phyloP scores from a whole-genome alignment of 1,140 invertebrate genomes.

The Ladona fulva region DNA sequence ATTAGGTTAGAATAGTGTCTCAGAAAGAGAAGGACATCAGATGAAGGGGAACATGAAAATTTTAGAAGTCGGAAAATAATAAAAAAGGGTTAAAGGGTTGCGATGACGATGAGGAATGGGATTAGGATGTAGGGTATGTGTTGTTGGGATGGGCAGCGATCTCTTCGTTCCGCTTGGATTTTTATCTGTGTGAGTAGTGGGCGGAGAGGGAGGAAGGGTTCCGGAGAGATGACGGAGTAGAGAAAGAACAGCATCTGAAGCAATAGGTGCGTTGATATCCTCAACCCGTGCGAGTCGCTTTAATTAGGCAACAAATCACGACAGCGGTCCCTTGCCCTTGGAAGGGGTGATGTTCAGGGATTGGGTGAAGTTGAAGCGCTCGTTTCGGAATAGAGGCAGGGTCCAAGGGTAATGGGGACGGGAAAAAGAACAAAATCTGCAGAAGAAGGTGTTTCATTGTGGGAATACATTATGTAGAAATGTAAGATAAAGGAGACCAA shows the following conservation, averaged over 20 bases:
- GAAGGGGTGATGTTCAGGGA: neutral
- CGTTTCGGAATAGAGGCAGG: neutral
- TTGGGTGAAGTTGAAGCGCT: neutral
- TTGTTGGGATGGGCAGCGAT: neutral
- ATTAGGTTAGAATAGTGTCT: too few relatives aligned
- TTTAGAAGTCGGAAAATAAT: too few relatives aligned
- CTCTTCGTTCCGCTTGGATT: too few relatives aligned
- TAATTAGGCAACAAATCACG: slow-evolving; percentile 6
- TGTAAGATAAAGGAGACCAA: too few relatives aligned
- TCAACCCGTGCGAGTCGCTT: neutral
- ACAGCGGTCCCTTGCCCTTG: neutral
- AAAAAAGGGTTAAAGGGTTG: too few relatives aligned
- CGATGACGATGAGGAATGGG: neutral
- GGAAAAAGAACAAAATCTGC: neutral
- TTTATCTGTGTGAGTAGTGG: neutral
- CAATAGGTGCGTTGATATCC: neutral
- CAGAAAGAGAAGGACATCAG: too few relatives aligned
- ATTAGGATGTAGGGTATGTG: neutral
- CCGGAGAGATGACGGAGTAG: neutral
- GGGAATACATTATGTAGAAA: too few relatives aligned
- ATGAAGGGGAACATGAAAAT: too few relatives aligned
- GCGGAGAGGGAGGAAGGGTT: neutral
- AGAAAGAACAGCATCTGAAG: neutral
- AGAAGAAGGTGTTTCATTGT: neutral
- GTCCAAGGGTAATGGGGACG: neutral